Evolutionary conservation across 2,797 vertebrate genomes (phyloP).

Genomic region (Chloroceryle inda): DNA sequence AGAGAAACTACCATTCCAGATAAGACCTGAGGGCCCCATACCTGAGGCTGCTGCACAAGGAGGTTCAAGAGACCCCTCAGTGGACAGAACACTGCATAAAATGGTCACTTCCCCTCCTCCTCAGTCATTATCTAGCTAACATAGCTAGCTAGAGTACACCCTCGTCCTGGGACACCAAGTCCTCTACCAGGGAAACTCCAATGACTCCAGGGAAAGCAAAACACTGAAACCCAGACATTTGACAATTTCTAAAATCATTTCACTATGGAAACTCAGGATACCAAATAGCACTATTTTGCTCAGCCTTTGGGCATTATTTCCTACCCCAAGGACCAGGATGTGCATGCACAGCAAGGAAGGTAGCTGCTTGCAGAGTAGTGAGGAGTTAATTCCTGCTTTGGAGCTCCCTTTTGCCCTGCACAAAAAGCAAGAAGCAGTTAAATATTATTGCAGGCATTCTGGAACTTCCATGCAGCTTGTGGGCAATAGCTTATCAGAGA

Average conservation of each 20-base stretch:
- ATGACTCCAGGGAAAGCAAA: neutral
- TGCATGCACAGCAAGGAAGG: neutral
- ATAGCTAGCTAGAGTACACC: neutral
- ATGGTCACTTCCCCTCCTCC: neutral
- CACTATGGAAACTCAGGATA: neutral
- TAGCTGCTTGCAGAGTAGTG: accelerated
- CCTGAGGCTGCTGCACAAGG: neutral
- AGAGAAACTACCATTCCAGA: neutral
- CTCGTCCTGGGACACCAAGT: neutral
- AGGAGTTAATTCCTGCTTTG: neutral
- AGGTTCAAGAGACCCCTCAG: neutral
- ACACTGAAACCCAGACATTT: neutral
- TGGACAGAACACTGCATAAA: too few species aligned
- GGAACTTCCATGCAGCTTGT: neutral
- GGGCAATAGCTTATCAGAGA: slow-evolving; percentile 18
- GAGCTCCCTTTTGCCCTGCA: neutral
- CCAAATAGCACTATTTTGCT: neutral
- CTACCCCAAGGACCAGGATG: neutral
- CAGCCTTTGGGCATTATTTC: neutral
- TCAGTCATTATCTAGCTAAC: neutral
- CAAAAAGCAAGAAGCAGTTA: slow-evolving; percentile 1
- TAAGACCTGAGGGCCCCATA: neutral
- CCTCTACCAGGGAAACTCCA: neutral
- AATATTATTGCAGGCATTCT: neutral
- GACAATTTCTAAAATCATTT: neutral